phyloP scores from a whole-genome alignment of 2,888 invertebrate species.

The Xylophagus ater region DNA sequence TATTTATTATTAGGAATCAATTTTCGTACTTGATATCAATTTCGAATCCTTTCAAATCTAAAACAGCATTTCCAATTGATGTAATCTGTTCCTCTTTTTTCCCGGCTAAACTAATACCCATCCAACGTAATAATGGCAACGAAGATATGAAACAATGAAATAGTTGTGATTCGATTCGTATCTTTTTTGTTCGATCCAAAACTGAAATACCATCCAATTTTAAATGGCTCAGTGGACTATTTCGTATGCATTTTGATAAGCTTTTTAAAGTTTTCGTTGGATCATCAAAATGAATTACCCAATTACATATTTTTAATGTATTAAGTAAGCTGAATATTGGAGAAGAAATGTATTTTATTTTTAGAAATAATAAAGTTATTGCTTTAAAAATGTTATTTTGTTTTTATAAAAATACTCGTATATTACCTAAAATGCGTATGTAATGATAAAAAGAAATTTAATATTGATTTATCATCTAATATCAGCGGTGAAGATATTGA shows the following conservation, averaged over 20 bases:
- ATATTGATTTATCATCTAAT: slow-evolving; percentile 40
- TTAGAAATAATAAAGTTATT: no score
- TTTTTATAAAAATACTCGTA: background rate
- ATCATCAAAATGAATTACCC: slow-evolving; percentile 29
- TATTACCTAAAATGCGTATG: slow-evolving; percentile 38
- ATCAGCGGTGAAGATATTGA: slow-evolving; percentile 35
- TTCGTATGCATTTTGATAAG: slow-evolving; percentile 26
- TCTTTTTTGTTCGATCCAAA: slow-evolving; percentile 25
- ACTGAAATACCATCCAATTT: slow-evolving; percentile 29
- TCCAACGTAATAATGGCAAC: slow-evolving; percentile 26
- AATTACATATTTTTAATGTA: slow-evolving; percentile 29
- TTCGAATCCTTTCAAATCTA: slow-evolving; percentile 28
- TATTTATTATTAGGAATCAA: background rate
- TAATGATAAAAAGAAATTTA: slow-evolving; percentile 40
- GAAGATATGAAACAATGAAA: slow-evolving; percentile 26
- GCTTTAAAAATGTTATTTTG: no score
- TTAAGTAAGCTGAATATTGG: slow-evolving; percentile 22
- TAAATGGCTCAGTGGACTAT: slow-evolving; percentile 28
- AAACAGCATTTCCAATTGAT: slow-evolving; percentile 26
- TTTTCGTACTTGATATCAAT: slow-evolving; percentile 29
- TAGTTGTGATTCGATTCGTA: slow-evolving; percentile 25
- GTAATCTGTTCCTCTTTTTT: slow-evolving; percentile 28
- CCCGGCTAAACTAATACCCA: slow-evolving; percentile 27
- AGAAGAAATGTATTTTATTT: no score
- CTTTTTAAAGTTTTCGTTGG: slow-evolving; percentile 25